Evolutionary conservation across 1,140 invertebrate genomes (phyloP).

Genomic region (Drosophila hydei): DNA sequence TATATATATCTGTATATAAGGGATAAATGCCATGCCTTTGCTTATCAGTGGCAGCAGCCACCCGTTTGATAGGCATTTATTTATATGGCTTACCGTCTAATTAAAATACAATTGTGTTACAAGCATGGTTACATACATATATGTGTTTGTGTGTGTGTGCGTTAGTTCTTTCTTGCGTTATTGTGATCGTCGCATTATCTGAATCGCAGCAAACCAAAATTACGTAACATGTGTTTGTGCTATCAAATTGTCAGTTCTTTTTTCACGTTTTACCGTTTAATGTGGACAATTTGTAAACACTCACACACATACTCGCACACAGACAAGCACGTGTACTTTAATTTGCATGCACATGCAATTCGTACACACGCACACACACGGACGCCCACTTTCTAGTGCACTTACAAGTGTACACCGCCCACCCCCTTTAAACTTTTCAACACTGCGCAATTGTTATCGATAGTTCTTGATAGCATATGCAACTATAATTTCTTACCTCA

Average conservation of each 20-base stretch:
- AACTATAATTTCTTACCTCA: constrained; percentile 59
- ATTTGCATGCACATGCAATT: constrained; percentile 14
- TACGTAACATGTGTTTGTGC: constrained; percentile 70
- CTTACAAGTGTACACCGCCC: not conserved
- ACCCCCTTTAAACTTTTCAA: not conserved
- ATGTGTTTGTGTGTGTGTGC: not conserved
- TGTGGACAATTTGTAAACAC: constrained; percentile 16
- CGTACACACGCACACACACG: not conserved
- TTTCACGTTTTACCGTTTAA: constrained; percentile 12
- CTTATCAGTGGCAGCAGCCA: constrained; percentile 57
- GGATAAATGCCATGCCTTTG: constrained; percentile 43
- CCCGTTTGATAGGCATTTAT: constrained; percentile 24
- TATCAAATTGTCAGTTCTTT: constrained; percentile 37
- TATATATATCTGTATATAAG: not conserved
- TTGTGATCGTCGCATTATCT: constrained; percentile 45
- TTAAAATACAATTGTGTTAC: constrained; percentile 33
- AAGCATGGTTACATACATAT: constrained; percentile 5
- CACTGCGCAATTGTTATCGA: constrained; percentile 19
- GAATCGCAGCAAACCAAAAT: constrained; percentile 28
- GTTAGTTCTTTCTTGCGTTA: constrained; percentile 15
- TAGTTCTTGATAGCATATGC: not conserved
- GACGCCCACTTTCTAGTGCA: not conserved
- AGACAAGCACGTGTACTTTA: not conserved
- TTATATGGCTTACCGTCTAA: constrained; percentile 43
- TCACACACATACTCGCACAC: not conserved